Evolutionary conservation across 1,140 invertebrate species (phyloP).

Genomic region (Brachionus rotundiformis): DNA sequence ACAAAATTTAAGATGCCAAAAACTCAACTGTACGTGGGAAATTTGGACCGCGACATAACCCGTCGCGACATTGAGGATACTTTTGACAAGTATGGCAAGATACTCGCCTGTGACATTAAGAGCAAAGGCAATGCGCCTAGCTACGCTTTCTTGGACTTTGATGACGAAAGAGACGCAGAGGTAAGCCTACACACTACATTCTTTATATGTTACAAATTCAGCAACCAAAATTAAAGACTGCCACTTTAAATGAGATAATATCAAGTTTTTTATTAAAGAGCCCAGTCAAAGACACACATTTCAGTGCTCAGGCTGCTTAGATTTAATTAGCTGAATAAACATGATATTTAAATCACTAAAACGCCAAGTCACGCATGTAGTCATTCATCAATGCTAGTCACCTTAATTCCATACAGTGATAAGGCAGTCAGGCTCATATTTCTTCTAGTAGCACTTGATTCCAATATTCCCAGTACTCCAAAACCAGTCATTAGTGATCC

Average conservation of each 20-base stretch:
- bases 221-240: background rate
- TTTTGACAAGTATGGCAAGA: slow-evolving; percentile 47
- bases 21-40: slow-evolving; percentile 45
- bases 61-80: slow-evolving; percentile 29
- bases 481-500: background rate
- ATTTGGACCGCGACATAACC: slow-evolving; percentile 12
- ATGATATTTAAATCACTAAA: background rate
- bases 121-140: slow-evolving; percentile 61
- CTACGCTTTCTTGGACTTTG: slow-evolving; percentile 94
- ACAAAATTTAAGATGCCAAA: slow-evolving; percentile 1
- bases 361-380: background rate
- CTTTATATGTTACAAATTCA: background rate
- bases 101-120: slow-evolving; percentile 25
- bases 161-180: slow-evolving; percentile 88
- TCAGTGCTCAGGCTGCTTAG: background rate
- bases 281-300: background rate
- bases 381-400: background rate
- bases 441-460: background rate
- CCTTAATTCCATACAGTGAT: background rate
- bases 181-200: slow-evolving; percentile 69
- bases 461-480: background rate
- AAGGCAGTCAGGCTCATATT: background rate
- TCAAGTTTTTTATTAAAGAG: slow-evolving; percentile 13
- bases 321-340: background rate
- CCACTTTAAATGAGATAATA: slow-evolving; percentile 7